These are phyloP conservation scores for Ischnus inquisitorius DNA, from an alignment of 2,888 invertebrate genomes.

Conservation along the genomic window DNA sequence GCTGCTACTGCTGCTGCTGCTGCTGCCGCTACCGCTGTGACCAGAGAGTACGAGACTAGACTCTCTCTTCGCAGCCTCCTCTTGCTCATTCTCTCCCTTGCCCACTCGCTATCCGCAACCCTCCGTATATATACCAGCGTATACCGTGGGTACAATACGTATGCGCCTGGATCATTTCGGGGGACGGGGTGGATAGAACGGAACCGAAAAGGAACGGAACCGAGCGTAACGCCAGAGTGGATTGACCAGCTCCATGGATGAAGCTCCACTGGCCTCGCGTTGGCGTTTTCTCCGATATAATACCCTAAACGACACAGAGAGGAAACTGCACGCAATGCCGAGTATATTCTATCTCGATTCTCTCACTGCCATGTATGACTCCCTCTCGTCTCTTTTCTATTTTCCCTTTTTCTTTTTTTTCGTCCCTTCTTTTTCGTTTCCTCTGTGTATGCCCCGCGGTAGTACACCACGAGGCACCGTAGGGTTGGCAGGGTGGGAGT, in stretches of 20 bases:
- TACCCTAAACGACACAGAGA: constrained; percentile 39
- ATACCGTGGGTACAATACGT: constrained; percentile 53
- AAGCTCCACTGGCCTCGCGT: constrained; percentile 33
- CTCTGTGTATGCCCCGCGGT: constrained; percentile 40
- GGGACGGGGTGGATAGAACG: constrained; percentile 72
- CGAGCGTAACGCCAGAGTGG: constrained; percentile 77
- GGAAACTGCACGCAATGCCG: constrained; percentile 38
- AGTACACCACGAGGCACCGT: constrained; percentile 12
- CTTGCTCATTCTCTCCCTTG: constrained; percentile 54
- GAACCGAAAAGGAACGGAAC: constrained; percentile 73
- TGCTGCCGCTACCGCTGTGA: constrained; percentile 52
- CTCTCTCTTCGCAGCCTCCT: constrained; percentile 43
- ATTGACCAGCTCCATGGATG: constrained; percentile 68
- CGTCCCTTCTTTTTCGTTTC: constrained; percentile 2
- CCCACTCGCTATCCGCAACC: constrained; percentile 37
- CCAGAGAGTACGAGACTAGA: constrained; percentile 59
- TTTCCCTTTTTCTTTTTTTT: constrained; percentile 41
- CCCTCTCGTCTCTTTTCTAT: constrained; percentile 26
- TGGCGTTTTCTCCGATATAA: constrained; percentile 48
- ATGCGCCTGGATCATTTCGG: constrained; percentile 76
- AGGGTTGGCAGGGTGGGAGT: constrained; percentile 68
- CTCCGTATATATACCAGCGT: constrained; percentile 5
- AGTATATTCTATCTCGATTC: constrained; percentile 61
- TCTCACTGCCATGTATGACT: constrained; percentile 29
- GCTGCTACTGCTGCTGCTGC: constrained; percentile 46